Evolutionary conservation across 2,888 invertebrate species (phyloP).

Genomic region (Ectemnius continuus): DNA sequence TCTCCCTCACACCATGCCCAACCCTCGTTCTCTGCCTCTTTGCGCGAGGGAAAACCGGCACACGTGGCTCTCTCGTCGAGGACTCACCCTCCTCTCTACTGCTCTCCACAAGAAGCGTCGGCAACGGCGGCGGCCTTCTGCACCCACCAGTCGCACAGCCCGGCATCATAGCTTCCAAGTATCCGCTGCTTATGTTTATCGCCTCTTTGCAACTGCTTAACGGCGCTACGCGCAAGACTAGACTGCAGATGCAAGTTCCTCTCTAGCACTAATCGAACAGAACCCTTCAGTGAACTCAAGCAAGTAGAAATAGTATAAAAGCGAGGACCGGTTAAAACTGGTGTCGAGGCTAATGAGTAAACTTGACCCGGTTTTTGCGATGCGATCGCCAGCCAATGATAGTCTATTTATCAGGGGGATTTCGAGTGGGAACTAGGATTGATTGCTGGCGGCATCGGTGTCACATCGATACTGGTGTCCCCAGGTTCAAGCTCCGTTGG

Average conservation of each 20-base stretch:
- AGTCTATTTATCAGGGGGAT: too few relatives aligned
- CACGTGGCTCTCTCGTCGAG: slow-evolving; percentile 55
- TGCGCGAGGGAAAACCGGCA: slow-evolving; percentile 48
- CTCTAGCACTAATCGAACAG: too few relatives aligned
- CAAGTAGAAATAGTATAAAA: too few relatives aligned
- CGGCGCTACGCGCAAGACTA: slow-evolving; percentile 70
- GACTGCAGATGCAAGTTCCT: slow-evolving; percentile 24
- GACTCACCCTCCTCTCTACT: slow-evolving; percentile 39
- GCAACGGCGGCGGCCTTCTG: slow-evolving; percentile 40
- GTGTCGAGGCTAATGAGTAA: too few relatives aligned
- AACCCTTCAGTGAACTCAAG: too few relatives aligned
- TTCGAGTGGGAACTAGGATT: too few relatives aligned
- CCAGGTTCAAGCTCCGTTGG: not conserved
- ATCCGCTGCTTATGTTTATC: slow-evolving; percentile 72
- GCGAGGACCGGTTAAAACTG: too few relatives aligned
- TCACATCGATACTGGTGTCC: not conserved
- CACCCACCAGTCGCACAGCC: slow-evolving; percentile 53
- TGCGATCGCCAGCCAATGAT: too few relatives aligned
- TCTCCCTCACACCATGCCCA: not conserved
- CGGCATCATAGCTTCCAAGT: slow-evolving; percentile 39
- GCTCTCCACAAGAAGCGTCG: not conserved
- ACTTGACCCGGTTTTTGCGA: too few relatives aligned
- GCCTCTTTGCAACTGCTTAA: slow-evolving; percentile 76
- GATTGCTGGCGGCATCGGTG: not conserved
- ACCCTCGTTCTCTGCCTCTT: slow-evolving; percentile 16